Evolutionary conservation across 2,888 invertebrate species (phyloP), one percentile per base, ranked within the genome.

Genomic region (Trichopoda pennipes): DNA sequence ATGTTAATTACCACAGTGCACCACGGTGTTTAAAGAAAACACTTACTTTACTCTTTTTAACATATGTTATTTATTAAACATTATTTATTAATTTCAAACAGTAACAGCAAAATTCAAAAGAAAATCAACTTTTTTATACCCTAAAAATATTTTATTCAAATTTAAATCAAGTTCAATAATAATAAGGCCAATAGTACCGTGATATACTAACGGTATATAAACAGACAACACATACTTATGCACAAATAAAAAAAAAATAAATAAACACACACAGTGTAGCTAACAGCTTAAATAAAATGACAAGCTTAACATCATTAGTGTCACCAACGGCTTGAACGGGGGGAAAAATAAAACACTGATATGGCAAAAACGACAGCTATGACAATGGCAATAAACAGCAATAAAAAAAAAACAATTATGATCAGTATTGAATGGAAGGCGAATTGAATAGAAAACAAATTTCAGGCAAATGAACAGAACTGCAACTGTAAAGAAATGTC

Each of bases 251-350:
- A 38, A 38, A 38, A 6, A 38, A 68, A 68, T 44, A 35, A 12
- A 47, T 17, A 53, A 56, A 38, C 38, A 60, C 44, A 23, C 44
- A 55, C 38, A 53, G 35, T 73, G 55, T 66, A 61, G 61, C 60
- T 56, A 63, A 49, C 49, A 49, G 55, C 79, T 74, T 68, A 80
- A 68, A 74, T 23, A 19, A 70, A 75, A 79, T 75, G 82, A 64
- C 61, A 82, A 75, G 66, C 32, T 58, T 68, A 63, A 56, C 58
- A 63, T 77, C 51, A 72, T 51, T 28, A 56, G 70, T 44, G 58
- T 44, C 53, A 38, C 47, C 3, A 60, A 32, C 16, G 47, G 64
- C 66, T 55, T 66, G 42, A n/a, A n/a, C 44, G 53, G 8, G 4
- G 19, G 8, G 4, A 23, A 55, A 76, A 28, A 44, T 44, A 23